These are phyloP conservation scores for Drosophila bunnanda DNA, from an alignment of 2,888 invertebrate genomes.

Conservation along the genomic window DNA sequence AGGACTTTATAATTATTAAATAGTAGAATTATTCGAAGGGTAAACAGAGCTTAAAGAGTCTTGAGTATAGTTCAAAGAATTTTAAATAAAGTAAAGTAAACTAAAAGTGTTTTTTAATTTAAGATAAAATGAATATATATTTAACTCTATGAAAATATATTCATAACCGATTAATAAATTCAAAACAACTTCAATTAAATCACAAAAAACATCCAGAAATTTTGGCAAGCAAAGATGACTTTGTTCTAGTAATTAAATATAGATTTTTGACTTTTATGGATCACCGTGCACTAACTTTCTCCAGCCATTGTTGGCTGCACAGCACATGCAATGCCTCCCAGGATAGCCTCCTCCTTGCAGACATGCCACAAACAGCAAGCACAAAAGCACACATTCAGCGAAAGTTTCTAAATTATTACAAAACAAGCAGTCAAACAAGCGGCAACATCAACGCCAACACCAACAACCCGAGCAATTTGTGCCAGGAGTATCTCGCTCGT, in stretches of 20 bases:
- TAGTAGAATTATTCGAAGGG: neutral
- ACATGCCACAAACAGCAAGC: constrained; percentile 55
- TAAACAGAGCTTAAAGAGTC: neutral
- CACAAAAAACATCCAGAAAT: too few relatives aligned
- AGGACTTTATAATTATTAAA: neutral
- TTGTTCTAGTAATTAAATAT: neutral
- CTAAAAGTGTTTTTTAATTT: too few relatives aligned
- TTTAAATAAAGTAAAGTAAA: too few relatives aligned
- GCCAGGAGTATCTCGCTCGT: constrained; percentile 33
- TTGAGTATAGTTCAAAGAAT: neutral
- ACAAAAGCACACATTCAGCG: constrained; percentile 74
- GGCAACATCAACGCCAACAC: constrained; percentile 32
- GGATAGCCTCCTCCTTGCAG: constrained; percentile 9
- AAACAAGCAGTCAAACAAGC: constrained; percentile 73
- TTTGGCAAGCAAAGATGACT: neutral
- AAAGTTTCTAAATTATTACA: constrained; percentile 80
- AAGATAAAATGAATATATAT: too few relatives aligned
- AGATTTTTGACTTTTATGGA: constrained; percentile 24
- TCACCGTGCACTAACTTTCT: constrained; percentile 47
- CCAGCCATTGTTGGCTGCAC: constrained; percentile 52
- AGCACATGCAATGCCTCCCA: constrained; percentile 51
- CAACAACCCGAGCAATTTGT: constrained; percentile 39
- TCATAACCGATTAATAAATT: neutral
- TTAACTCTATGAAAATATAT: too few relatives aligned
- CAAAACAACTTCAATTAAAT: neutral